Conservation (phyloP, 64 coral and sea anemone species). For the Pocillopora damicornis region DNA sequence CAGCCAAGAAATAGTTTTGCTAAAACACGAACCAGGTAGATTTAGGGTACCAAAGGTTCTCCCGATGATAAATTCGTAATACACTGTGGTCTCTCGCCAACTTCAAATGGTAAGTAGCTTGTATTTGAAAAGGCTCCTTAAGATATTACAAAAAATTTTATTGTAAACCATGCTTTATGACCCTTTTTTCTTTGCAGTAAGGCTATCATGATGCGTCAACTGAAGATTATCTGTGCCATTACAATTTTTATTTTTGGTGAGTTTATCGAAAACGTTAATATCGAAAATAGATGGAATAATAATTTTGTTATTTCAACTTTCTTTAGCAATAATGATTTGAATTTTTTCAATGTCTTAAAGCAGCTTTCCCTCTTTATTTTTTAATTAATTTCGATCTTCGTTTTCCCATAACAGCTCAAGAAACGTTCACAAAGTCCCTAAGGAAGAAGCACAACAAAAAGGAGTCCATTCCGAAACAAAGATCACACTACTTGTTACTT, state of each 20-base stretch:
- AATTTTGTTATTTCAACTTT: too few species aligned
- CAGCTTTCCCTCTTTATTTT: too few species aligned
- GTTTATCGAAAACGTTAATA: not conserved
- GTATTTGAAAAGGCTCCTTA: too few species aligned
- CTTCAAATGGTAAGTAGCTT: too few species aligned
- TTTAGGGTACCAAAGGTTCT: too few species aligned
- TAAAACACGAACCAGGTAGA: too few species aligned
- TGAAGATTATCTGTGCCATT: not conserved
- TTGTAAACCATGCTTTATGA: too few species aligned
- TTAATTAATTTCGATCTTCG: not conserved
- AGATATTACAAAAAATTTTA: too few species aligned
- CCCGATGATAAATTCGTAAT: not conserved
- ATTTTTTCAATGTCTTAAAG: too few species aligned
- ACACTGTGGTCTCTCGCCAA: not conserved
- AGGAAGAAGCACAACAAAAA: conserved; percentile 34
- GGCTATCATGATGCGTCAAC: conserved; percentile 4
- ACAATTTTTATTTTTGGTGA: conserved; percentile 4
- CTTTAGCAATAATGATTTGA: too few species aligned
- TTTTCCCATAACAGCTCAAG: not conserved
- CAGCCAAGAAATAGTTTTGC: too few species aligned
- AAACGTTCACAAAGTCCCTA: not conserved
- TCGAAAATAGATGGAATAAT: too few species aligned
- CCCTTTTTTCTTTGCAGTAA: not conserved
- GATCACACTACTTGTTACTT: conserved; percentile 11
- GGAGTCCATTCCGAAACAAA: not conserved